phyloP scores from a whole-genome alignment of 1,140 invertebrate species.

The Drosophila eugracilis region DNA sequence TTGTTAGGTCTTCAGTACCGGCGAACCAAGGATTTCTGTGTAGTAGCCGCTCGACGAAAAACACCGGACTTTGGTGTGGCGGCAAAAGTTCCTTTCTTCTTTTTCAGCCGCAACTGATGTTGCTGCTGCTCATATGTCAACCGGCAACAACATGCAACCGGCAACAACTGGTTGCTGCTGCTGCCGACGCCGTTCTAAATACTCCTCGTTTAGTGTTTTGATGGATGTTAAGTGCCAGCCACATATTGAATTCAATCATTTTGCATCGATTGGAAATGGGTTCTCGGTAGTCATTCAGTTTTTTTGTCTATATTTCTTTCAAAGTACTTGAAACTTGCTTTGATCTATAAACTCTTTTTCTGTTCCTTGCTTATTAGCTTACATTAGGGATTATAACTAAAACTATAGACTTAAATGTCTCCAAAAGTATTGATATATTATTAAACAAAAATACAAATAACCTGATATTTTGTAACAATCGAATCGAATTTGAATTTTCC shows the following conservation, averaged over 20 bases:
- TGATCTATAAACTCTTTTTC: background rate
- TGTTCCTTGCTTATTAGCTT: slow-evolving; percentile 53
- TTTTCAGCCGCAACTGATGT: slow-evolving; percentile 45
- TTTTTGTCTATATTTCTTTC: background rate
- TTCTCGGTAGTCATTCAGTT: slow-evolving; percentile 35
- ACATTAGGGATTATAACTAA: too few species aligned
- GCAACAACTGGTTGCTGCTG: slow-evolving; percentile 58
- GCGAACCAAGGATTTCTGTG: slow-evolving; percentile 46
- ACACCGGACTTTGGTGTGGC: slow-evolving; percentile 67
- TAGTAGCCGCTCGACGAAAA: slow-evolving; percentile 66
- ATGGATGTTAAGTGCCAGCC: slow-evolving; percentile 81
- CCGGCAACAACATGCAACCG: slow-evolving; percentile 52
- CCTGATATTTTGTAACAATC: background rate
- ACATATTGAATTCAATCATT: slow-evolving; percentile 50
- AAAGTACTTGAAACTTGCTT: background rate
- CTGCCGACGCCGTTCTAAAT: slow-evolving; percentile 65
- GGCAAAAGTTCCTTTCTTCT: slow-evolving; percentile 80
- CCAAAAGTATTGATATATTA: too few species aligned
- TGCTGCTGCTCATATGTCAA: slow-evolving; percentile 80
- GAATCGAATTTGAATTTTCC: slow-evolving; percentile 4
- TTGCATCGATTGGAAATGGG: slow-evolving; percentile 37
- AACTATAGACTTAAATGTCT: too few species aligned
- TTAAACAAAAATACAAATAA: background rate
- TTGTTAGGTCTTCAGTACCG: slow-evolving; percentile 57
- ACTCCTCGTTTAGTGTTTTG: slow-evolving; percentile 78